A percentile compares a stretch with the other conserved stretches of the same genome.
Conservation (phyloP, 2,113 vertebrate genomes). For the Passer domesticus region DNA sequence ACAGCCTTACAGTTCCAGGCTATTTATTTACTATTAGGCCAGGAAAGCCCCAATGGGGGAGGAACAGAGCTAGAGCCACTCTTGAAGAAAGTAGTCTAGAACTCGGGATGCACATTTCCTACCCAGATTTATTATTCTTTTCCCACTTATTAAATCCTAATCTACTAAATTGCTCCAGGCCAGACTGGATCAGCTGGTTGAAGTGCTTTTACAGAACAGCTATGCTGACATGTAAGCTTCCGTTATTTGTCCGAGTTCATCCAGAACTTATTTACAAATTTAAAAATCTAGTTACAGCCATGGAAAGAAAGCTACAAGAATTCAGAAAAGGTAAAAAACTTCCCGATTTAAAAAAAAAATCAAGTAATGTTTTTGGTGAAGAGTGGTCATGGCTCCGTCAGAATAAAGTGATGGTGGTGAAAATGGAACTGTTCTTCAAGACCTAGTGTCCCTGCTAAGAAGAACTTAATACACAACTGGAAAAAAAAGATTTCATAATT, state of each 20-base stretch:
- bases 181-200: neutral
- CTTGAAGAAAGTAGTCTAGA: neutral
- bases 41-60: neutral
- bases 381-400: neutral
- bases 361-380: neutral
- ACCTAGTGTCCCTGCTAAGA: neutral
- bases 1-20: neutral
- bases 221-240: neutral
- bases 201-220: neutral
- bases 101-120: neutral
- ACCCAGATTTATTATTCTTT: neutral
- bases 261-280: neutral
- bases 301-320: neutral
- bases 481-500: neutral
- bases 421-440: neutral
- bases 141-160: neutral
- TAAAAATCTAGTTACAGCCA: neutral
- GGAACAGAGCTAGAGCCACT: neutral
- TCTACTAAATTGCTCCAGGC: neutral
- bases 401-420: rapidly evolving
- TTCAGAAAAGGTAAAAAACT: neutral
- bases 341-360: neutral
- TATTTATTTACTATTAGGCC: neutral
- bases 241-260: neutral
- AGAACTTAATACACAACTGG: neutral